These are phyloP conservation scores for Fringilla coelebs DNA, from an alignment of 2,797 vertebrate species.

Conservation along the genomic window DNA sequence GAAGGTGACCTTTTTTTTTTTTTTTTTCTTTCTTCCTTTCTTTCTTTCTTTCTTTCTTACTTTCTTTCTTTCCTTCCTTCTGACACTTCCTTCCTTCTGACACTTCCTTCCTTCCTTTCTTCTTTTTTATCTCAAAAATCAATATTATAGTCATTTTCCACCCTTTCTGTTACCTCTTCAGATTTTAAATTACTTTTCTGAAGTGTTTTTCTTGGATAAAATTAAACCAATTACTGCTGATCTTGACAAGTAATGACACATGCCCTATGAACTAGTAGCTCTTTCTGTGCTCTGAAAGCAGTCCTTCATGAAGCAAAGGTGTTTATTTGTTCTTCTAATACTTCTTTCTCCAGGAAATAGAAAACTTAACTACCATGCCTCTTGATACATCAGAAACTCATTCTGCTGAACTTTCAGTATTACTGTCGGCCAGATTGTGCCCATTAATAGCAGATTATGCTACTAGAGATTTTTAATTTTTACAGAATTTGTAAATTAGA, in stretches of 20 bases:
- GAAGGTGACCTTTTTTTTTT: not conserved
- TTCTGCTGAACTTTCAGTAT: not conserved
- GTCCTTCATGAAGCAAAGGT: not conserved
- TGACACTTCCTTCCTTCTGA: not conserved
- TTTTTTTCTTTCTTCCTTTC: not conserved
- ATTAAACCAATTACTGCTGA: not conserved
- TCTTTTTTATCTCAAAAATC: not conserved
- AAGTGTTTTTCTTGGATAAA: not conserved
- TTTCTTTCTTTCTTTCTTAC: not conserved
- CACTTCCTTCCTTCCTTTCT: not conserved
- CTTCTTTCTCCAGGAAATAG: not conserved
- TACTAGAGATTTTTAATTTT: not conserved
- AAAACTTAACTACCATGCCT: not conserved
- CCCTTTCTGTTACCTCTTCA: not conserved
- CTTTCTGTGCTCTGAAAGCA: not conserved
- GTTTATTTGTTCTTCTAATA: not conserved
- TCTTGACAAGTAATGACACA: not conserved
- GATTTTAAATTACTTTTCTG: constrained; percentile 1
- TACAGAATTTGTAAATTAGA: no score
- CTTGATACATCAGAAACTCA: not conserved
- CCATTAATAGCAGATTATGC: not conserved
- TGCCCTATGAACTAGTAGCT: not conserved
- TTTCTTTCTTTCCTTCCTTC: not conserved
- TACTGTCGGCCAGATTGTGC: not conserved
- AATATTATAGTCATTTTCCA: not conserved